Evolutionary conservation across 1,140 invertebrate genomes (phyloP).

Genomic region (Oreohelix idahoensis): DNA sequence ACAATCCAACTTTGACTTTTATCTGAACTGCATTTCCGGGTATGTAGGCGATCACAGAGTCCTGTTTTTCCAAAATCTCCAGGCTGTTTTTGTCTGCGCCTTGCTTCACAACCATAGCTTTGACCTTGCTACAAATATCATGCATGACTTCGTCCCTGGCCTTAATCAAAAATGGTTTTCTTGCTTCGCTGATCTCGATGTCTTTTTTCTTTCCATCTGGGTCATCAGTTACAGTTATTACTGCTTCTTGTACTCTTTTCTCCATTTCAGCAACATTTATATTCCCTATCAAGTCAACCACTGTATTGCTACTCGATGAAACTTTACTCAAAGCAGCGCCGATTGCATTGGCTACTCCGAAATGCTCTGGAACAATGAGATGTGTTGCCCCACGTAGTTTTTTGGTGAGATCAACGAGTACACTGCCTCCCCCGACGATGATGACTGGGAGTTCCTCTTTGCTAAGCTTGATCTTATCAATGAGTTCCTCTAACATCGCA

Average conservation of each 20-base stretch:
- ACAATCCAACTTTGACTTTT: slow-evolving; percentile 51
- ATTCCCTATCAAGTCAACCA: slow-evolving; percentile 51
- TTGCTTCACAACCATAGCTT: slow-evolving; percentile 38
- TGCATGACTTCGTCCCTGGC: slow-evolving; percentile 51
- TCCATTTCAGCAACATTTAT: slow-evolving; percentile 42
- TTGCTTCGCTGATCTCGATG: slow-evolving; percentile 25
- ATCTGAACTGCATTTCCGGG: slow-evolving; percentile 61
- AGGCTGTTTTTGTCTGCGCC: slow-evolving; percentile 55
- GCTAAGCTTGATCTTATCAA: slow-evolving; percentile 61
- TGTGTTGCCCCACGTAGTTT: slow-evolving; percentile 48
- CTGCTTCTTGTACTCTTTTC: slow-evolving; percentile 12
- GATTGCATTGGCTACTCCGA: slow-evolving; percentile 67
- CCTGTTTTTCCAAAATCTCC: slow-evolving; percentile 52
- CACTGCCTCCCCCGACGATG: slow-evolving; percentile 65
- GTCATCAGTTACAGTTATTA: slow-evolving; percentile 24
- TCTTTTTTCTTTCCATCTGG: slow-evolving; percentile 41
- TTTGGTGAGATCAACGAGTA: slow-evolving; percentile 35
- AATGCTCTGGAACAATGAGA: slow-evolving; percentile 54
- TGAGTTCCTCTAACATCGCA: slow-evolving; percentile 53
- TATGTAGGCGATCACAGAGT: slow-evolving; percentile 59
- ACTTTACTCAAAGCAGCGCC: slow-evolving; percentile 68
- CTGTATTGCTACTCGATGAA: slow-evolving; percentile 54
- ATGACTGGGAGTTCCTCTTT: slow-evolving; percentile 58
- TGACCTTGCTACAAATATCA: slow-evolving; percentile 41
- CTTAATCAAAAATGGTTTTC: slow-evolving; percentile 48